Conservation (phyloP, 2,888 invertebrate genomes). For the Archips crataeganus region DNA sequence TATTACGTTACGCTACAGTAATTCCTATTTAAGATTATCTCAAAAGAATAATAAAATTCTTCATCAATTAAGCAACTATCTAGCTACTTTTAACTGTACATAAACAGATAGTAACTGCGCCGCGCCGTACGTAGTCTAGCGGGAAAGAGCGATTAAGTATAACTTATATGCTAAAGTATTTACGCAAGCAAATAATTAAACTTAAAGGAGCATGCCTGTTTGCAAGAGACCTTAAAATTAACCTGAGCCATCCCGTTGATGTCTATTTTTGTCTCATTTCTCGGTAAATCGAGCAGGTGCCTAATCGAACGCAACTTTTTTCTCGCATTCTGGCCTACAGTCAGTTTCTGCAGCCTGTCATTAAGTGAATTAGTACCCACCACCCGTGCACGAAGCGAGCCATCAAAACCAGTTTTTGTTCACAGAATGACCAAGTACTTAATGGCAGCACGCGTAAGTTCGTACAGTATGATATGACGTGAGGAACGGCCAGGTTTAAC, state of each 20-base stretch:
- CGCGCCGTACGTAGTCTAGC: neutral
- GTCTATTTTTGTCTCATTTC: conserved; percentile 33
- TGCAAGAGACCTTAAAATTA: conserved; percentile 10
- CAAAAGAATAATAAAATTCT: conserved; percentile 15
- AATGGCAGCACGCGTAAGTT: conserved; percentile 8
- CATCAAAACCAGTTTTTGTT: conserved; percentile 34
- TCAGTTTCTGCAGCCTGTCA: conserved; percentile 30
- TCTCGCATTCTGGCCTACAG: conserved; percentile 15
- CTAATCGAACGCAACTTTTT: conserved; percentile 26
- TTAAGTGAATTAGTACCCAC: conserved; percentile 10
- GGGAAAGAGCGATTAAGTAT: neutral
- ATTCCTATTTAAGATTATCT: conserved; percentile 27
- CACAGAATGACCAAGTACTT: neutral
- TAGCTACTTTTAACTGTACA: conserved; percentile 29
- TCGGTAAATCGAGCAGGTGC: conserved; percentile 29
- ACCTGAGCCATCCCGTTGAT: neutral
- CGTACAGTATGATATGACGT: neutral
- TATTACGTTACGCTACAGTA: conserved; percentile 37
- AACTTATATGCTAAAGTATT: neutral
- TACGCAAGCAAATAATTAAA: neutral
- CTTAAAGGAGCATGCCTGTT: neutral
- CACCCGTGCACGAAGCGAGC: conserved; percentile 2
- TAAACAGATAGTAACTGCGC: conserved; percentile 21
- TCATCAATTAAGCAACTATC: conserved; percentile 13
- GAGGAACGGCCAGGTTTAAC: neutral